Base-by-base conservation (phyloP, 2,888 invertebrate genomes). In the Drosophila subsilvestris region DNA sequence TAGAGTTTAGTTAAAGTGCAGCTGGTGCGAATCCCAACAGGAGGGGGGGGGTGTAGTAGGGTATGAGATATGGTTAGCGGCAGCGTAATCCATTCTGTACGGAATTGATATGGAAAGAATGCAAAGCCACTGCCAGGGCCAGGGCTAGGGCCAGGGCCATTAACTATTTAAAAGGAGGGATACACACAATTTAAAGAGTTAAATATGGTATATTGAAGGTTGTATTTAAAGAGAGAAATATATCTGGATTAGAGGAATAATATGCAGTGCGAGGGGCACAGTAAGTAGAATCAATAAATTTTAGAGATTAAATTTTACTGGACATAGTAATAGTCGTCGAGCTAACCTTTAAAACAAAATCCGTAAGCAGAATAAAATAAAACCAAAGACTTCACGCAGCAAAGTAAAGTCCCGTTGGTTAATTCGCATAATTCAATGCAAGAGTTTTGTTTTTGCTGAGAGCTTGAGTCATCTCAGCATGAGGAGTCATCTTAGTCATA, bases 1-100 rank as follows among this genome's bases (percentile, higher is more conserved):
- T 79, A 87, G 87, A 89, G 78, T 87, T 85, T 85, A 81, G 89
- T 81, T 88, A 88, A 85, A 85, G 75, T 89, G 89, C 85, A 85
- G 85, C 89, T 89, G 85, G 77, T 81, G 85, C 87, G 61, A 67
- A 69, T 74, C 48, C 53, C 60, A 54, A 59, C 47, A 43, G 42
- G 32, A 9, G 25, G 2, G 48, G 2, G 48, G 29, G n/a, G 50
- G 37, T 14, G n/a, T 29, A 55, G 14, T 14, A 14, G 37, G 37
- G 37, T 14, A 37, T n/a, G 45, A 14, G 27, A 68, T 37, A 54
- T 62, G 60, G 58, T 50, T 20, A 63, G 63, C 51, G 60, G 18
- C 29, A 57, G 51, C 50, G 55, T 51, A 56, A 69, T 50, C 14
- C 14, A 14, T 37, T 37, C 37, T 37, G 59, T 65, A 55, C 27